Conservation (phyloP, 2,888 invertebrate species). For the Pterobdella sp. region DNA sequence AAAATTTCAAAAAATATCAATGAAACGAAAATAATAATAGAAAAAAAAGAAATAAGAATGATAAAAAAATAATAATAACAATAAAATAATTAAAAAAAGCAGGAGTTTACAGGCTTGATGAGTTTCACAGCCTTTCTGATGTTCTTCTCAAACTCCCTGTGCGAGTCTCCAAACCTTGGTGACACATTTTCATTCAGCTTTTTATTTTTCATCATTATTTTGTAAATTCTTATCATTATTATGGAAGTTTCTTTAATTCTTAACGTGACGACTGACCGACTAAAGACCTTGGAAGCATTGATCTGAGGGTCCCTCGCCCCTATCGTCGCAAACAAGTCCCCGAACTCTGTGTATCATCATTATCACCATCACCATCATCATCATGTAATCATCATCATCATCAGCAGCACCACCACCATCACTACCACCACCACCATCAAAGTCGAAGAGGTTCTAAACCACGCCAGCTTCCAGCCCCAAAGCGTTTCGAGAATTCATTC, state of each 20-base stretch:
- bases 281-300: slow-evolving; percentile 86
- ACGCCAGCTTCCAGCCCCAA: no score
- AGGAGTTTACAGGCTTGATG: slow-evolving; percentile 81
- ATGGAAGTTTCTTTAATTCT: no score
- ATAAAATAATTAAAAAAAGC: background rate
- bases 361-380: background rate
- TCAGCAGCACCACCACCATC: no score
- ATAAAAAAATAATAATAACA: background rate
- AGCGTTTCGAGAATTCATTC: no score
- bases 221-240: no score
- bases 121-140: slow-evolving; percentile 81
- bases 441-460: no score
- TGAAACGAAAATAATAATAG: background rate
- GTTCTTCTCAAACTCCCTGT: slow-evolving; percentile 79
- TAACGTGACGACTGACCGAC: no score
- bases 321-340: slow-evolving; percentile 85
- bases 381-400: background rate
- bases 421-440: background rate
- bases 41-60: background rate
- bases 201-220: background rate
- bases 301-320: slow-evolving; percentile 93
- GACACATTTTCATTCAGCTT: background rate
- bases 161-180: slow-evolving; percentile 78
- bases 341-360: slow-evolving; percentile 62
- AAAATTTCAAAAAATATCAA: background rate